These are phyloP conservation scores for Plebejus anna DNA, from an alignment of 2,888 invertebrate genomes.

Conservation along the genomic window DNA sequence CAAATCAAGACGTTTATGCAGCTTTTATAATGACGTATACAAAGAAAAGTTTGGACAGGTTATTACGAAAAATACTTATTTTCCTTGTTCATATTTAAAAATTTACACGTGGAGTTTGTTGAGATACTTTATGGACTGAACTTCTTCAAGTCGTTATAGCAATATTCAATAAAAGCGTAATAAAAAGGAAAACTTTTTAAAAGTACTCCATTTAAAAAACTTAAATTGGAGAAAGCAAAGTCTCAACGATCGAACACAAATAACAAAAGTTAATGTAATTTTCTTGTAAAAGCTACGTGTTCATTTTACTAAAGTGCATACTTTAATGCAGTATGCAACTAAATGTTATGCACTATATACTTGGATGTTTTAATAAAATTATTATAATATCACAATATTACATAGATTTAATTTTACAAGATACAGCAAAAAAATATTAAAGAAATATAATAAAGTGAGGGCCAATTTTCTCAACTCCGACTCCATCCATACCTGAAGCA, in stretches of 20 bases:
- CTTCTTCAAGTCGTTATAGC: constrained; percentile 35
- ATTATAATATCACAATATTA: too few species aligned
- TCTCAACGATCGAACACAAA: constrained; percentile 16
- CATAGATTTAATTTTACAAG: neutral
- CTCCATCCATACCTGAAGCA: constrained; percentile 27
- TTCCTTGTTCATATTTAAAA: constrained; percentile 24
- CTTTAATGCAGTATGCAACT: neutral
- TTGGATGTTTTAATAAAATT: too few species aligned
- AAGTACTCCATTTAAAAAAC: constrained; percentile 33
- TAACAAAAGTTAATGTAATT: neutral
- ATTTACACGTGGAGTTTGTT: constrained; percentile 32
- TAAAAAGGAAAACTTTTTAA: constrained; percentile 34
- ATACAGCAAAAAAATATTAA: neutral
- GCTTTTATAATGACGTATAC: neutral
- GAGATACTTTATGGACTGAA: constrained; percentile 32
- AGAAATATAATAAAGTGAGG: constrained; percentile 19
- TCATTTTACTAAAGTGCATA: neutral
- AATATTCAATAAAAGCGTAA: constrained; percentile 39
- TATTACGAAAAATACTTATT: constrained; percentile 18
- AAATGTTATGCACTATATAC: too few species aligned
- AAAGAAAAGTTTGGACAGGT: neutral
- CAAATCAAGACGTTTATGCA: neutral
- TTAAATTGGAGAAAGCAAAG: constrained; percentile 31
- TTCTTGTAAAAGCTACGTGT: neutral
- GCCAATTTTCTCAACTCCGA: constrained; percentile 12